These are phyloP conservation scores for Chiridota heheva DNA, from an alignment of 35 echinoderm and acorn worm genomes.

Conservation along the genomic window DNA sequence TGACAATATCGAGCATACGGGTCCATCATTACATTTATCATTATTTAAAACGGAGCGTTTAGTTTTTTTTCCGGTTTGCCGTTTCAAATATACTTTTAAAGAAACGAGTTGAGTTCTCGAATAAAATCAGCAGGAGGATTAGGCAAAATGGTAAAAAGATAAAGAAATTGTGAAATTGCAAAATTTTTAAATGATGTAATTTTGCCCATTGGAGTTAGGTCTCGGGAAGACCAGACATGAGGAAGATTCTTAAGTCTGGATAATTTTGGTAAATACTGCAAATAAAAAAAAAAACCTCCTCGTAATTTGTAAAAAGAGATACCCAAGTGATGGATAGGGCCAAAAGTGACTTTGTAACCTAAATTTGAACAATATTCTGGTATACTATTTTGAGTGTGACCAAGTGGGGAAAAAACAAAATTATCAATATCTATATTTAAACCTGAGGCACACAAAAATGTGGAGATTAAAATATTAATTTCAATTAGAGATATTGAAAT, in stretches of 20 bases:
- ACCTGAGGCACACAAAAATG: too few relatives aligned
- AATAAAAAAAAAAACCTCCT: neutral
- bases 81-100: too few relatives aligned
- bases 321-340: neutral
- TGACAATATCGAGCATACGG: too few relatives aligned
- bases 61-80: too few relatives aligned
- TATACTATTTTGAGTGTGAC: neutral
- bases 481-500: neutral
- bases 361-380: neutral
- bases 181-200: too few relatives aligned
- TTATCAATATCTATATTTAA: neutral
- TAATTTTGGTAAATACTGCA: slow-evolving; percentile 3
- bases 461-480: neutral
- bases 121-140: too few relatives aligned
- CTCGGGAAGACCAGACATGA: neutral
- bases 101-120: too few relatives aligned
- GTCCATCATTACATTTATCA: too few relatives aligned
- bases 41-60: too few relatives aligned
- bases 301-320: slow-evolving; percentile 7
- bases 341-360: neutral
- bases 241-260: neutral
- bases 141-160: too few relatives aligned
- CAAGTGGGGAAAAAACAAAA: neutral
- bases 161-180: too few relatives aligned
- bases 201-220: slow-evolving; percentile 4